A percentile compares a stretch with the other conserved stretches of the same genome.
These are phyloP conservation scores for Rana temporaria DNA, from an alignment of 2,113 vertebrate genomes.

Conservation along the genomic window DNA sequence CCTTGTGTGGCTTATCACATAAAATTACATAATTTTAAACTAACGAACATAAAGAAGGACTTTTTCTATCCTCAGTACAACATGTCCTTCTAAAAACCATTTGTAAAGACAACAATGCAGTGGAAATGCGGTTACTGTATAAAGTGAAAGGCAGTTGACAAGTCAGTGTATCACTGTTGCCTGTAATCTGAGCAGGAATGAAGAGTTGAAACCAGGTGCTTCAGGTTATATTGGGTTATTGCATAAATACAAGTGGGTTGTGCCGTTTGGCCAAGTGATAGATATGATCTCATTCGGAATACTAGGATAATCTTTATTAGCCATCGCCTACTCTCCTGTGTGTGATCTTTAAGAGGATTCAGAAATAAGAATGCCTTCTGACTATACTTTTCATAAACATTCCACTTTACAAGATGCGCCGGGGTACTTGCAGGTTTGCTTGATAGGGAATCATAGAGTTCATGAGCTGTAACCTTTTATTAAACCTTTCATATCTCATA, in stretches of 20 bases:
- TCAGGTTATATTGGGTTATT: constrained; percentile 60
- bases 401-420: too few relatives aligned
- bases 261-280: constrained; percentile 57
- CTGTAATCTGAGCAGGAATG: constrained; percentile 50
- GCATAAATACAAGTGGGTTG: constrained; percentile 51
- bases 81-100: too few relatives aligned
- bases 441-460: too few relatives aligned
- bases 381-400: too few relatives aligned
- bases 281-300: constrained; percentile 65
- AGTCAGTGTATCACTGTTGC: constrained; percentile 52
- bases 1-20: not conserved
- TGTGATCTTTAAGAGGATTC: not conserved
- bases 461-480: too few relatives aligned
- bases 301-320: constrained; percentile 55
- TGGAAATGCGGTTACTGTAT: not conserved
- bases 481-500: too few relatives aligned
- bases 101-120: not conserved
- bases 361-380: too few relatives aligned
- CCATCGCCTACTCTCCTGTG: constrained; percentile 1
- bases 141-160: constrained; percentile 8
- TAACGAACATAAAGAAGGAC: not conserved
- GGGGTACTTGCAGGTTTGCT: too few relatives aligned
- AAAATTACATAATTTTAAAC: constrained; percentile 1
- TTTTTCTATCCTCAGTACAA: not conserved
- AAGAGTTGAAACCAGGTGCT: constrained; percentile 63